A percentile compares a stretch with the other conserved stretches of the same genome.
Evolutionary conservation across 1,140 invertebrate genomes (phyloP).

Genomic region (Dryas iulia): DNA sequence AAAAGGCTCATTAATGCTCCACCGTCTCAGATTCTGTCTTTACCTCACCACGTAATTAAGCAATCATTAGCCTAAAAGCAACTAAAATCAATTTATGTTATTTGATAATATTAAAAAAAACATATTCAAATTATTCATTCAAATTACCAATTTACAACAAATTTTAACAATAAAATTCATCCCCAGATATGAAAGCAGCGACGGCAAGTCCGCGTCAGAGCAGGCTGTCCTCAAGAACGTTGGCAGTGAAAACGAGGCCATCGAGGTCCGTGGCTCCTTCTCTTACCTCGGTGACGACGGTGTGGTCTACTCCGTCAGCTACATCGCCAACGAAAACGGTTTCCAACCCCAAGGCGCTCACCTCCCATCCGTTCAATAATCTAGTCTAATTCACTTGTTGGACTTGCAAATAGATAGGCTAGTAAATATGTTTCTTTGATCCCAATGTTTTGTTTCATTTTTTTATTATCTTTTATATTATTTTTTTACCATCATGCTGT

Average conservation of each 20-base stretch:
- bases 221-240: conserved; percentile 79
- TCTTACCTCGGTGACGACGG: conserved; percentile 82
- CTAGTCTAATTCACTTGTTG: conserved; percentile 20
- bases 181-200: conserved; percentile 77
- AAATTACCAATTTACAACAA: too few species aligned
- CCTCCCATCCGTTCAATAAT: conserved; percentile 16
- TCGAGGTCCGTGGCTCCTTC: conserved; percentile 81
- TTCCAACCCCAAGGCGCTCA: conserved; percentile 23
- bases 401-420: conserved; percentile 22
- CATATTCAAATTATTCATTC: too few species aligned
- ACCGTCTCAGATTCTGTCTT: too few species aligned
- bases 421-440: conserved; percentile 32
- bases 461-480: not conserved
- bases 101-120: too few species aligned
- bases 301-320: conserved; percentile 18
- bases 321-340: conserved; percentile 32
- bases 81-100: too few species aligned
- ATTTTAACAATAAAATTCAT: not conserved
- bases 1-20: too few species aligned
- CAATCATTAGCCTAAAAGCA: too few species aligned
- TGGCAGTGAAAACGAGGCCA: conserved; percentile 82
- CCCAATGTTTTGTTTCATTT: conserved; percentile 16
- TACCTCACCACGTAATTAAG: too few species aligned
- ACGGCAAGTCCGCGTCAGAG: conserved; percentile 81
- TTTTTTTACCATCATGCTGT: not conserved